Conservation (phyloP, 2,888 invertebrate species). For the Temnothorax rugatulus region DNA sequence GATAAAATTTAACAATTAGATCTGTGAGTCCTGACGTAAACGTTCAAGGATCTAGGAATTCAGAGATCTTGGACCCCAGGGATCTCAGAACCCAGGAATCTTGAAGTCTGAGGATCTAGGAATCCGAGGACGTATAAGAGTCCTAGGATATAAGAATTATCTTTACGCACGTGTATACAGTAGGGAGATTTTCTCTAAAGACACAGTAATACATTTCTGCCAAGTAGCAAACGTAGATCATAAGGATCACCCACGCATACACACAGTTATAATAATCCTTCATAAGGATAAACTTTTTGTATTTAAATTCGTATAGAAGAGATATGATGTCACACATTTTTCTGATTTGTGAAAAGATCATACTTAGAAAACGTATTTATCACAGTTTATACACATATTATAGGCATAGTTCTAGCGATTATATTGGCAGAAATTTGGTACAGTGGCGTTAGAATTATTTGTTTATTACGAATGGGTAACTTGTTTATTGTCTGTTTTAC, state of each 20-base stretch:
- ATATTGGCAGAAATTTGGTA: conserved; percentile 67
- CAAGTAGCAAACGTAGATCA: conserved; percentile 45
- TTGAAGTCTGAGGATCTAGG: conserved; percentile 23
- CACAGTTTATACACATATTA: conserved; percentile 34
- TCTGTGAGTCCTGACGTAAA: background rate
- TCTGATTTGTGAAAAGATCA: conserved; percentile 38
- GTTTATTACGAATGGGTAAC: conserved; percentile 61
- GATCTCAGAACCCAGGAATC: conserved; percentile 35
- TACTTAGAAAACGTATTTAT: conserved; percentile 60
- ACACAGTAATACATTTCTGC: conserved; percentile 61
- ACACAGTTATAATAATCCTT: conserved; percentile 53
- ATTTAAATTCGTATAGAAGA: conserved; percentile 41
- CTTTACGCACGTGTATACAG: conserved; percentile 63
- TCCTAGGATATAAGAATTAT: conserved; percentile 47
- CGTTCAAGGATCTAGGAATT: conserved; percentile 35
- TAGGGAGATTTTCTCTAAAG: conserved; percentile 67
- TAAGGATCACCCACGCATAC: conserved; percentile 35
- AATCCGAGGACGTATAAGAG: conserved; percentile 12
- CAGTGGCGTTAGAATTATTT: conserved; percentile 65
- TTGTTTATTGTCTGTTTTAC: conserved; percentile 66
- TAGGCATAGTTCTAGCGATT: conserved; percentile 54
- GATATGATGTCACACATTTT: conserved; percentile 31
- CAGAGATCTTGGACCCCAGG: conserved; percentile 18
- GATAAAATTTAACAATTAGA: background rate
- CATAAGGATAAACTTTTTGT: conserved; percentile 50